These are phyloP conservation scores for Pseudois nayaur DNA, from an alignment of 2,113 vertebrate species.

Conservation along the genomic window DNA sequence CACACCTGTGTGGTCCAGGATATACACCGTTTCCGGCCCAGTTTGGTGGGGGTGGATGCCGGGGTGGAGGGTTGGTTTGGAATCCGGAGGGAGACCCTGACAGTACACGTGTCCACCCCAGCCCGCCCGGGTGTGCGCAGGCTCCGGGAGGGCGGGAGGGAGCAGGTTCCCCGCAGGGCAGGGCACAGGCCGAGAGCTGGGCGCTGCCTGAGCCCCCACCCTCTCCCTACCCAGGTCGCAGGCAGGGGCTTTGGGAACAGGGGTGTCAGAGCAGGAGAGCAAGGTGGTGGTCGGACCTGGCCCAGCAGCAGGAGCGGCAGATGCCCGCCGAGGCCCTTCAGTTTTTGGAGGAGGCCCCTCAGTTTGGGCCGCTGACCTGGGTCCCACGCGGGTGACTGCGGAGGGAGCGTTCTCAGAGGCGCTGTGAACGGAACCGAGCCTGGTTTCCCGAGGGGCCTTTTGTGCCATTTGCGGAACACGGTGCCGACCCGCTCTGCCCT, in stretches of 20 bases:
- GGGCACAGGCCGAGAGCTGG: no score
- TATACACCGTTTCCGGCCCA: constrained; percentile 62
- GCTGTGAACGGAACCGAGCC: not conserved
- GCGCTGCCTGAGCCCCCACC: no score
- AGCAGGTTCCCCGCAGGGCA: no score
- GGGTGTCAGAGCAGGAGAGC: not conserved
- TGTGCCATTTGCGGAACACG: constrained; percentile 7
- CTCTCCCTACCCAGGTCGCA: no score
- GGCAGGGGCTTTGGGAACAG: not conserved
- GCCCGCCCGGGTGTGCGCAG: not conserved
- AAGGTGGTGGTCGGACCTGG: not conserved
- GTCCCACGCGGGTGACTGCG: fast-evolving
- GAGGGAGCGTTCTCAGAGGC: not conserved
- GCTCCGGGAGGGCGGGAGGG: not conserved
- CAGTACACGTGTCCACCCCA: not conserved
- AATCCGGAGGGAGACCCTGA: constrained; percentile 47
- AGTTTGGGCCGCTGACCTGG: not conserved
- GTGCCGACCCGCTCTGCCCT: constrained; percentile 77
- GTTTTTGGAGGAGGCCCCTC: not conserved
- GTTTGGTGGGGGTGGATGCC: constrained; percentile 56
- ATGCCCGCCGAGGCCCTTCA: not conserved
- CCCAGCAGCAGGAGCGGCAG: not conserved
- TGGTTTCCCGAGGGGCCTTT: not conserved
- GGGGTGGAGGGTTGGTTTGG: constrained; percentile 20
- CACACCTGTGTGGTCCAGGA: constrained; percentile 24